phyloP scores from a whole-genome alignment of 2,113 vertebrate genomes.

The Microtus ochrogaster region DNA sequence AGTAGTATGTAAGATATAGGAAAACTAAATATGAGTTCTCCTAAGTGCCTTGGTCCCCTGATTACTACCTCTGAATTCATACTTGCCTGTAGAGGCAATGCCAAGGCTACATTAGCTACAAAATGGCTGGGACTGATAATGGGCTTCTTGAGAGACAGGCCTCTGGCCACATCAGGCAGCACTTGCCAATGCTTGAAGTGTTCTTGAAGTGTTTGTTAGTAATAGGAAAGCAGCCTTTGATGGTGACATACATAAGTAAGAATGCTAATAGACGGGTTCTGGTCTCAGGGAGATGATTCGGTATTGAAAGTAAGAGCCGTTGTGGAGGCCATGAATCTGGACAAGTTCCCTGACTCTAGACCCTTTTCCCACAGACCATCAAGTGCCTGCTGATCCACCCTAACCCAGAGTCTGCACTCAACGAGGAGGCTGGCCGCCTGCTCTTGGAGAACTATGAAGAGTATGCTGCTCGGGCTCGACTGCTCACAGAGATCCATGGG shows the following conservation, averaged over 20 bases:
- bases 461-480: no score
- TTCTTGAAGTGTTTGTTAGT: not conserved
- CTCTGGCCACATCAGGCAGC: not conserved
- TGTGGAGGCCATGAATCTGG: not conserved
- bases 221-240: not conserved
- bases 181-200: not conserved
- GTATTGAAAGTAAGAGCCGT: not conserved
- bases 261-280: no score
- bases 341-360: not conserved
- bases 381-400: slow-evolving; percentile 97
- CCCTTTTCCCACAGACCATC: slow-evolving; percentile 88
- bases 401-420: slow-evolving; percentile 85
- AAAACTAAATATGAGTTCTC: not conserved
- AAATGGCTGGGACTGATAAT: not conserved
- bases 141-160: not conserved
- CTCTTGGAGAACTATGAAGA: no score
- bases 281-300: not conserved
- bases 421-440: no score
- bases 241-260: not conserved
- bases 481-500: no score
- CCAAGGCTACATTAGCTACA: not conserved
- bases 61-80: not conserved
- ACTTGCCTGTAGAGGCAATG: not conserved
- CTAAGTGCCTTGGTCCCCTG: not conserved
- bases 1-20: not conserved